phyloP scores from a whole-genome alignment of 92 coral and sea anemone genomes.

The Desmophyllum pertusum region DNA sequence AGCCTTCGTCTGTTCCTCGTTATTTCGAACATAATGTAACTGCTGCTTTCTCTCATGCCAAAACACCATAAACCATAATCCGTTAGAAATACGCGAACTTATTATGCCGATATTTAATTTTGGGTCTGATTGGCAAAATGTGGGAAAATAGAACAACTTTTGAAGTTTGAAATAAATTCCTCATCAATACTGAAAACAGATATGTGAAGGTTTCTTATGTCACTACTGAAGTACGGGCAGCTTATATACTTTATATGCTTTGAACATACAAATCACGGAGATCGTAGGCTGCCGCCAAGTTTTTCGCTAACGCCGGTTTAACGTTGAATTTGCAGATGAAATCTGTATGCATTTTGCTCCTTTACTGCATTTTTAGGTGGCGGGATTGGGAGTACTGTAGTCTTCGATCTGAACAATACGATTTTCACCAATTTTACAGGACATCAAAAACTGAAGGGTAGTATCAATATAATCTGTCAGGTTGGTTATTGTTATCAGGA shows the following conservation, averaged over 20 bases:
- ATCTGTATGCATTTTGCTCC: neutral
- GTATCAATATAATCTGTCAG: neutral
- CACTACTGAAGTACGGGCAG: neutral
- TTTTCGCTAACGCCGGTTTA: neutral
- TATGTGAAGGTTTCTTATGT: neutral
- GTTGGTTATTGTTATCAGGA: neutral
- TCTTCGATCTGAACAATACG: neutral
- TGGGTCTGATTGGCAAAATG: neutral
- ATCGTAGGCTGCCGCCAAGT: neutral
- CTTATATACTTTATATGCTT: neutral
- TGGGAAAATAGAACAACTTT: neutral
- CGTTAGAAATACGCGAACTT: neutral
- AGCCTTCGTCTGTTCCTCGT: neutral
- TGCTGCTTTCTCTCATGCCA: too few species aligned
- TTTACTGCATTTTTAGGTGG: neutral
- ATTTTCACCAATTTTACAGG: neutral
- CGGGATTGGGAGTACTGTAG: neutral
- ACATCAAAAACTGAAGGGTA: neutral
- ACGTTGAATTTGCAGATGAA: neutral
- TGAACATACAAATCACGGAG: neutral
- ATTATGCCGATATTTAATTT: neutral
- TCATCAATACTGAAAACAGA: neutral
- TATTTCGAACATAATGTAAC: neutral
- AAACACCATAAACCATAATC: neutral
- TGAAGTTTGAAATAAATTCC: neutral